Conservation (phyloP, 2,113 vertebrate genomes). For the Balaeniceps rex region DNA sequence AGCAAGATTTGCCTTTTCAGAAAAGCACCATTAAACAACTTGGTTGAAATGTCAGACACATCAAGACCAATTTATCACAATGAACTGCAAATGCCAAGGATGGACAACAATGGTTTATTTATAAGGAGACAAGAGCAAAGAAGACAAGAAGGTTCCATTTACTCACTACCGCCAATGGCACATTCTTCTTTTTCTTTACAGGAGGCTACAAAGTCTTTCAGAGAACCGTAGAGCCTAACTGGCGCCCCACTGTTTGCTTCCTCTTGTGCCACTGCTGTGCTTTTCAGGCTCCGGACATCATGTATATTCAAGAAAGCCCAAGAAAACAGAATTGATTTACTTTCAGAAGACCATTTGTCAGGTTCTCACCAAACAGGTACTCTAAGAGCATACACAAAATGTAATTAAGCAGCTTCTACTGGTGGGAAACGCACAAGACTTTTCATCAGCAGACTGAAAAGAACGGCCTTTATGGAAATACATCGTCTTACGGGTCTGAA, state of each 20-base stretch:
- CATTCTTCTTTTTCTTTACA: constrained; percentile 66
- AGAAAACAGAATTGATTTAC: constrained; percentile 69
- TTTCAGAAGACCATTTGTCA: constrained; percentile 68
- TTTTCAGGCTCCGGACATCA: constrained; percentile 65
- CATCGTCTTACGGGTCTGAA: constrained; percentile 28
- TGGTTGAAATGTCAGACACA: constrained; percentile 70
- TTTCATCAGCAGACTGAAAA: constrained; percentile 51
- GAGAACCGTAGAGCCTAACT: constrained; percentile 60
- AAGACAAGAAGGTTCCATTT: constrained; percentile 69
- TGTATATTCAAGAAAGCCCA: constrained; percentile 66
- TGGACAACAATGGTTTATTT: constrained; percentile 71
- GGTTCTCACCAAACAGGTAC: constrained; percentile 73
- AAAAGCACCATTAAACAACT: constrained; percentile 57
- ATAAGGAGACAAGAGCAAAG: constrained; percentile 69
- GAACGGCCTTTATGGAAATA: not conserved
- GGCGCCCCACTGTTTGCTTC: constrained; percentile 72
- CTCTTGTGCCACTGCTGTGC: constrained; percentile 69
- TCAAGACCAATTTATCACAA: constrained; percentile 73
- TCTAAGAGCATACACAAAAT: constrained; percentile 49
- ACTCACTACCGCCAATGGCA: constrained; percentile 59
- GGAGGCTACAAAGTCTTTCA: constrained; percentile 66
- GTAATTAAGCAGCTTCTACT: constrained; percentile 47
- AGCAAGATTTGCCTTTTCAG: constrained; percentile 46
- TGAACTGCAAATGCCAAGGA: constrained; percentile 68
- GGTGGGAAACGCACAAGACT: constrained; percentile 62